Conservation (phyloP, 2,113 vertebrate species). For the Ifrita kowaldi region DNA sequence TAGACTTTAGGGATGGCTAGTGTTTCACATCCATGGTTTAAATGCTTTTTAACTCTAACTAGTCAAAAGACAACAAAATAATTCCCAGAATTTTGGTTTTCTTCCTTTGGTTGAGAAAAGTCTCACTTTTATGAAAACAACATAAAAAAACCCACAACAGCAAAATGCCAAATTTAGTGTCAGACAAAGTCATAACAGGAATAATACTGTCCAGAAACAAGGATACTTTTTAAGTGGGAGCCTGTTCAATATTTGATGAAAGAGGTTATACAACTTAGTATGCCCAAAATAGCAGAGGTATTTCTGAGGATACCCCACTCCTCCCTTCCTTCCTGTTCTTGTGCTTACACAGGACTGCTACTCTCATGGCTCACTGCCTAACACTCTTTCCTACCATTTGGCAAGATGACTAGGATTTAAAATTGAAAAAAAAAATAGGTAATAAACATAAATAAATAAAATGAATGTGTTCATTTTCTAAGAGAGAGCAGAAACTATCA, state of each 20-base stretch:
- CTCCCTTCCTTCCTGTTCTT: neutral
- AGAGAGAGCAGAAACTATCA: neutral
- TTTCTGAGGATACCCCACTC: neutral
- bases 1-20: neutral
- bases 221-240: neutral
- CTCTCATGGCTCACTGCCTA: neutral
- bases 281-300: neutral
- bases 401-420: neutral
- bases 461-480: accelerated
- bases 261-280: neutral
- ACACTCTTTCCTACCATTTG: neutral
- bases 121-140: neutral
- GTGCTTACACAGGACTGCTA: too few species aligned
- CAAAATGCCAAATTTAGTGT: neutral
- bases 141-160: accelerated
- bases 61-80: neutral
- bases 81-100: neutral
- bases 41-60: neutral
- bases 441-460: neutral
- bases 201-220: neutral
- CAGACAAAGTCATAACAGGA: neutral
- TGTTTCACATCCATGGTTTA: neutral
- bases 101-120: neutral
- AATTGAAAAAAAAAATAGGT: neutral
- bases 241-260: neutral